These are phyloP conservation scores for Chironomus striatipennis DNA, from an alignment of 1,140 invertebrate genomes.

Conservation along the genomic window DNA sequence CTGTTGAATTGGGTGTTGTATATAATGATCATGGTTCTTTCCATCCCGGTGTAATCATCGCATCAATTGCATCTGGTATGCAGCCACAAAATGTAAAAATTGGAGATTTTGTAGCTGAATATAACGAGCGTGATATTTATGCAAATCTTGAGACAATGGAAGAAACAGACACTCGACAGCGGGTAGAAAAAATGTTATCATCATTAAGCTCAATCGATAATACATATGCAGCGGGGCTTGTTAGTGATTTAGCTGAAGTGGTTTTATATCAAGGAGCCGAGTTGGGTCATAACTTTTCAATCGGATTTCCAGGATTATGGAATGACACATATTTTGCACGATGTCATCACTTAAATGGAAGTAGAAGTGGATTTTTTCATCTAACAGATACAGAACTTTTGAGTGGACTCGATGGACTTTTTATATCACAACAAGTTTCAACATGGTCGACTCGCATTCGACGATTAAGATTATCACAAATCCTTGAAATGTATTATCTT, in stretches of 20 bases:
- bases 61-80: constrained; percentile 43
- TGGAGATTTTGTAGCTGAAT: constrained; percentile 27
- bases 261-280: constrained; percentile 50
- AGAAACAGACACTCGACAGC: background rate
- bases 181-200: constrained; percentile 15
- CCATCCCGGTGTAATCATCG: constrained; percentile 47
- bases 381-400: constrained; percentile 55
- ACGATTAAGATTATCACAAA: constrained; percentile 50
- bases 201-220: constrained; percentile 25
- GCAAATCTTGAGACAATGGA: constrained; percentile 20
- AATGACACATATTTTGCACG: constrained; percentile 52
- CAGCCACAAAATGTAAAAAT: constrained; percentile 45
- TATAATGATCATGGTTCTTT: constrained; percentile 49
- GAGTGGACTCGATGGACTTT: constrained; percentile 57
- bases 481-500: constrained; percentile 62
- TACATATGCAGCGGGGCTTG: background rate
- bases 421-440: constrained; percentile 47
- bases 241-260: constrained; percentile 54
- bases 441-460: constrained; percentile 43
- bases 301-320: constrained; percentile 53
- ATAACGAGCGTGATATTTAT: background rate
- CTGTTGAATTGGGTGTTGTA: constrained; percentile 50
- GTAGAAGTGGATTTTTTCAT: constrained; percentile 44
- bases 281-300: constrained; percentile 33
- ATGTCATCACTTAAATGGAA: constrained; percentile 42